Evolutionary conservation across 2,113 vertebrate genomes (phyloP), one percentile per base, ranked within the genome.

Genomic region (Trematomus loennbergii): DNA sequence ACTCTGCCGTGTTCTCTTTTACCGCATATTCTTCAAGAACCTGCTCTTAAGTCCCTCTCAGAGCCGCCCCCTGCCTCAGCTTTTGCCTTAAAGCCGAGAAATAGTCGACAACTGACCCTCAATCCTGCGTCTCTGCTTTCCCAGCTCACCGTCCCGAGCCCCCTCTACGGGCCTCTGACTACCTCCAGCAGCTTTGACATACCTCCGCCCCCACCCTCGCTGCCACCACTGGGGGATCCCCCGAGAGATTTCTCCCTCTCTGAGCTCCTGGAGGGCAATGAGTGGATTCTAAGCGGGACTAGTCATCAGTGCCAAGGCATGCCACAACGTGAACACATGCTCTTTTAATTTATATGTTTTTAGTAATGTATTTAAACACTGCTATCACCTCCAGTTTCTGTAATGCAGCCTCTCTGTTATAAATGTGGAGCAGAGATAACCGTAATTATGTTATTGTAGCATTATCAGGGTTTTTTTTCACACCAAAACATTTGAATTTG

Each of bases 201-300:
- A 46, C 36, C 48, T 20, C 15, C 48, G 0, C 16, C 33, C 15
- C 22, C 6, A 2, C 25, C 78, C 12, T 22, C 50, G 1, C 46
- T n/a, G 11, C 20, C 49, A 1, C 52, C 22, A 0, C 2, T 40
- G 1, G 11, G 9, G 3, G 76, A 88, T 50, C 6, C 55, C 12
- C 15, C 18, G 9, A 36, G 4, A 16, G 87, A 91, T 7, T 3
- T 72, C 7, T 82, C 85, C 12, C 62, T 94, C 2, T 62, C 68
- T 25, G 93, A 93, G 11, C 18, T 94, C 7, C 64, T 93, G 29
- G 88, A 92, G 20, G 29, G 11, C 7, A 59, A 84, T 3, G 93
- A 93, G 3, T 95, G 92, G 94, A 77, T 92, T 18, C 63, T 92
- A 6, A 77, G 16, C 75, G 63, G 52, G 62, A 53, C n/a, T 11